Conservation (phyloP, 2,888 invertebrate genomes). For the Antitype chi region DNA sequence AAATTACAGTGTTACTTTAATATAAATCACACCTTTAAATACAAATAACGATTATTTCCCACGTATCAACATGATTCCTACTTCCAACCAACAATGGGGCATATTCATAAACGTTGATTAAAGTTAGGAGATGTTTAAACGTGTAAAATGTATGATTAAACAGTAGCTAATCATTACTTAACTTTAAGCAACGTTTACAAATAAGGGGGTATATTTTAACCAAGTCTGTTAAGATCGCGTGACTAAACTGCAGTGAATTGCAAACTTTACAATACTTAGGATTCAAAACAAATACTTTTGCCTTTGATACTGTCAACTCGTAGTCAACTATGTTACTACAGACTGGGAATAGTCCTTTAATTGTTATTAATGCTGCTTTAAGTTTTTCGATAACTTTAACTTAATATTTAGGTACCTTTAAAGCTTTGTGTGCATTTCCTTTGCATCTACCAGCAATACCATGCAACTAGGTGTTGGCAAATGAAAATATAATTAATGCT, state of each 20-base stretch:
- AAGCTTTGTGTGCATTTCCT: not conserved
- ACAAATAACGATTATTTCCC: not conserved
- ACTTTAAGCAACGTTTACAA: too few species aligned
- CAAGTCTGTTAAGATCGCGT: constrained; percentile 39
- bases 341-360: constrained; percentile 33
- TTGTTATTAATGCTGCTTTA: not conserved
- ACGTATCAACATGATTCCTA: not conserved
- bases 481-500: not conserved
- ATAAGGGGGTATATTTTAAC: too few species aligned
- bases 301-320: constrained; percentile 31
- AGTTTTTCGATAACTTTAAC: not conserved
- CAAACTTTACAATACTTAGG: constrained; percentile 42
- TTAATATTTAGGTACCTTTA: not conserved
- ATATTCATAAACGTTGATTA: too few species aligned
- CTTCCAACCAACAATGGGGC: not conserved
- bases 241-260: constrained; percentile 34
- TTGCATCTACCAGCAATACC: not conserved
- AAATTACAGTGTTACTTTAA: not conserved
- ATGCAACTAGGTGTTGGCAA: not conserved
- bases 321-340: constrained; percentile 45
- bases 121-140: too few species aligned
- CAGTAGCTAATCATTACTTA: too few species aligned
- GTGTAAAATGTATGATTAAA: too few species aligned
- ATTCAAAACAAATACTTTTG: constrained; percentile 49
- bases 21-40: not conserved